Percentiles rank a stretch among this genome's conserved stretches.
Evolutionary conservation across 2,888 invertebrate species (phyloP).

Genomic region (Drosophila lacicola): DNA sequence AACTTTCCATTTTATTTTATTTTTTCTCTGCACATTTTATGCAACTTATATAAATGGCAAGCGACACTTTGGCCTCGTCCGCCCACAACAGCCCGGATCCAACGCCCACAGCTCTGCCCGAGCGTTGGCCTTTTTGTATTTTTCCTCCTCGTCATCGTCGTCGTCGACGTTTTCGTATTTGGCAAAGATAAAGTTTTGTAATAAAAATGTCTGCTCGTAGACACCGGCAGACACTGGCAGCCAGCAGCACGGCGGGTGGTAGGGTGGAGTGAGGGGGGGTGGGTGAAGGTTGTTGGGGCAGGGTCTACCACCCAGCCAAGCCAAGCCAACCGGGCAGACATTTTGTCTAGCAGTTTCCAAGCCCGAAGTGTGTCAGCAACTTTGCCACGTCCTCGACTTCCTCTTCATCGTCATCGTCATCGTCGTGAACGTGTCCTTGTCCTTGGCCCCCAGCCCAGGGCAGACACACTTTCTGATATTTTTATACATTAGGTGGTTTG

Average conservation of each 20-base stretch:
- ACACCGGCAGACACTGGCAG: conserved; percentile 59
- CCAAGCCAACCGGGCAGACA: conserved; percentile 61
- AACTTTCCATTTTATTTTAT: conserved; percentile 34
- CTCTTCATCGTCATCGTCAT: conserved; percentile 35
- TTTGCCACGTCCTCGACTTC: conserved; percentile 72
- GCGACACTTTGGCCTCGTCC: conserved; percentile 62
- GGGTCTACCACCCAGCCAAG: conserved; percentile 27
- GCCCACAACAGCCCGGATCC: conserved; percentile 17
- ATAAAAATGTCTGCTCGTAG: conserved; percentile 80
- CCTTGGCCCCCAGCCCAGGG: conserved; percentile 73
- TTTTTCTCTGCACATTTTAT: conserved; percentile 65
- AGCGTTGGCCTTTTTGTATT: conserved; percentile 62
- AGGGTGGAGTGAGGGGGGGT: neutral
- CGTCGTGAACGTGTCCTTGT: conserved; percentile 76
- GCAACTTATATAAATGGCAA: conserved; percentile 76
- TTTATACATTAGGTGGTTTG: conserved; percentile 53
- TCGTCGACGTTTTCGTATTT: conserved; percentile 67
- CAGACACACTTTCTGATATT: conserved; percentile 52
- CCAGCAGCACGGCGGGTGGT: conserved; percentile 2
- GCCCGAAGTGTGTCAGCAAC: conserved; percentile 80
- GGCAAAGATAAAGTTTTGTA: conserved; percentile 81
- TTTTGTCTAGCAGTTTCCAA: conserved; percentile 74
- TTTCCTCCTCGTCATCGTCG: conserved; percentile 55
- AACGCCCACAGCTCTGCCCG: conserved; percentile 23
- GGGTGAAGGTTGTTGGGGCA: neutral